Evolutionary conservation across 2,113 vertebrate species (phyloP).

Genomic region (Orientallactaga bullata): DNA sequence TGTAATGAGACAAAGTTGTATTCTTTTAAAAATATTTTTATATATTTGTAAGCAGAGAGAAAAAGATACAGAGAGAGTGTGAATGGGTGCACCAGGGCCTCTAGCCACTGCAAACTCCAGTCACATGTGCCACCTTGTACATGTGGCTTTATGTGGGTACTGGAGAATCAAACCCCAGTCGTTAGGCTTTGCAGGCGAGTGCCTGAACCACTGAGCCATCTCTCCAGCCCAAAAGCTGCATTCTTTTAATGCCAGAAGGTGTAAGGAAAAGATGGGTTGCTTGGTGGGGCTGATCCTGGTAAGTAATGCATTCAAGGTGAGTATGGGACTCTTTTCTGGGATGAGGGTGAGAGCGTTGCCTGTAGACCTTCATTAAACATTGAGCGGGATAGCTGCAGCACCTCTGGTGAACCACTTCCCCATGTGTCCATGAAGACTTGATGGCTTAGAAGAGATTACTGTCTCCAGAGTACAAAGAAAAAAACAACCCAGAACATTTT

Average conservation of each 20-base stretch:
- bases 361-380: background rate
- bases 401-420: background rate
- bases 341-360: background rate
- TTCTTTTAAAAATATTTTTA: too few species aligned
- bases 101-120: too few species aligned
- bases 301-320: background rate
- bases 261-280: background rate
- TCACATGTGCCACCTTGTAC: too few species aligned
- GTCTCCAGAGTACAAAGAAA: slow-evolving; percentile 14
- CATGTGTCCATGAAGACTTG: background rate
- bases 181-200: too few species aligned
- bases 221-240: background rate
- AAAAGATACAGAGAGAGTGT: too few species aligned
- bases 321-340: background rate
- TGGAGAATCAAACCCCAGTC: too few species aligned
- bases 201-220: too few species aligned
- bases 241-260: slow-evolving; percentile 25
- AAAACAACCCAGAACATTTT: background rate
- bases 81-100: too few species aligned
- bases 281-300: background rate
- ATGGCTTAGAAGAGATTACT: background rate
- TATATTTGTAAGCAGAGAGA: background rate
- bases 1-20: too few species aligned
- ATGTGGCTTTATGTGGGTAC: too few species aligned
- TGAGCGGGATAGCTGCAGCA: background rate